phyloP scores from a whole-genome alignment of 2,797 vertebrate species.

The Silurus aristotelis region DNA sequence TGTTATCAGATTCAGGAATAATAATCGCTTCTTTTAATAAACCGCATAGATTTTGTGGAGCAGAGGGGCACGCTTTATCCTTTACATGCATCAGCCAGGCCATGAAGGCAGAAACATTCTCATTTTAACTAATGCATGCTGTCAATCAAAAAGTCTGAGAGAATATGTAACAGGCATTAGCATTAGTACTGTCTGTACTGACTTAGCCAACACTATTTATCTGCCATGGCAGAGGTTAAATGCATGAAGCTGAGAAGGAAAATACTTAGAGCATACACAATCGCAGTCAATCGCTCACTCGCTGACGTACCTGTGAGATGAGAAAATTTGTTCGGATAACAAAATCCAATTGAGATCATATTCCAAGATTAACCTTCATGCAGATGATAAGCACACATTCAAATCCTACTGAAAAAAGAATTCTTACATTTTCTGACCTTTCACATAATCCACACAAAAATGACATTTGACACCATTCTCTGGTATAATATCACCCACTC shows the following conservation, averaged over 20 bases:
- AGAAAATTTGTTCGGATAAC: neutral
- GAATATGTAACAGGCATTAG: conserved; percentile 4
- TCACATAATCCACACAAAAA: neutral
- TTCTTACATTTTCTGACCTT: neutral
- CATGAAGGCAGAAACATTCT: conserved; percentile 23
- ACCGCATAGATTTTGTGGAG: conserved; percentile 24
- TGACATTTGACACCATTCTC: no score
- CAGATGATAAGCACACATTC: neutral
- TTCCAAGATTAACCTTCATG: neutral
- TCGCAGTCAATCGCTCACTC: neutral
- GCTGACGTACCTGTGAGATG: neutral
- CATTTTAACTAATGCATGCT: conserved; percentile 29
- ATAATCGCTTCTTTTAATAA: conserved; percentile 58
- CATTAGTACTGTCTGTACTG: conserved; percentile 7
- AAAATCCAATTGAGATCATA: neutral
- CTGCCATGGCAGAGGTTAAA: conserved; percentile 2
- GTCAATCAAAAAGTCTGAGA: conserved; percentile 18
- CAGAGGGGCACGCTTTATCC: conserved; percentile 9
- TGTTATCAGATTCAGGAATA: conserved; percentile 50
- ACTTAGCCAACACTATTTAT: neutral
- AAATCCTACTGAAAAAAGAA: neutral
- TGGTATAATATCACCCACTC: no score
- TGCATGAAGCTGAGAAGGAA: neutral
- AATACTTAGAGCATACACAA: neutral
- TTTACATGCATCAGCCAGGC: conserved; percentile 11